phyloP scores from a whole-genome alignment of 2,888 invertebrate genomes.

The Sarcophaga variegata region DNA sequence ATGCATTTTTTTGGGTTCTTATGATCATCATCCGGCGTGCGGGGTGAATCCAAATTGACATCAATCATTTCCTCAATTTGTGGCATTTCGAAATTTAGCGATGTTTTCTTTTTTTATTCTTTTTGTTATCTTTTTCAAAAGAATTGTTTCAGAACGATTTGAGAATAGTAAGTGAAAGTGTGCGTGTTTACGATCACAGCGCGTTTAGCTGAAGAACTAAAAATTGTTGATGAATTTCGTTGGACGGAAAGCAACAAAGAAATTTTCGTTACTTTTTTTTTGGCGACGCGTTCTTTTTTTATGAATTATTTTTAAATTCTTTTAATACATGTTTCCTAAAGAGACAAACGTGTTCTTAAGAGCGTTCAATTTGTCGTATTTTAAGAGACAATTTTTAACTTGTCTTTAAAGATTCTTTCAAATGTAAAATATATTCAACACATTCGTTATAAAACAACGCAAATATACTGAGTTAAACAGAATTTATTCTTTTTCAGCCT shows the following conservation, averaged over 20 bases:
- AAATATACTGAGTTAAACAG: too few relatives aligned
- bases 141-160: background rate
- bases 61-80: conserved; percentile 73
- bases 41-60: conserved; percentile 72
- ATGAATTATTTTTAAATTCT: background rate
- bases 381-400: too few relatives aligned
- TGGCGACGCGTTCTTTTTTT: conserved; percentile 20
- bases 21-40: conserved; percentile 67
- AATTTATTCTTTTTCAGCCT: too few relatives aligned
- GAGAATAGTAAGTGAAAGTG: background rate
- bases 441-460: too few relatives aligned
- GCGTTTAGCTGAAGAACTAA: conserved; percentile 51
- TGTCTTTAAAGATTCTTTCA: too few relatives aligned
- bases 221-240: background rate
- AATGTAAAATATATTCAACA: too few relatives aligned
- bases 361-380: background rate
- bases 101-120: too few relatives aligned
- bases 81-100: conserved; percentile 51
- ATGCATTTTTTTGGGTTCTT: conserved; percentile 52
- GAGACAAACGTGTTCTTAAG: background rate
- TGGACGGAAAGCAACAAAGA: conserved; percentile 8
- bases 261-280: conserved; percentile 6
- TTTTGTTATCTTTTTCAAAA: background rate
- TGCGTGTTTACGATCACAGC: conserved; percentile 50
- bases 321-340: background rate